Base-by-base conservation (phyloP, 2,797 vertebrate species). In the Echiichthys vipera region DNA sequence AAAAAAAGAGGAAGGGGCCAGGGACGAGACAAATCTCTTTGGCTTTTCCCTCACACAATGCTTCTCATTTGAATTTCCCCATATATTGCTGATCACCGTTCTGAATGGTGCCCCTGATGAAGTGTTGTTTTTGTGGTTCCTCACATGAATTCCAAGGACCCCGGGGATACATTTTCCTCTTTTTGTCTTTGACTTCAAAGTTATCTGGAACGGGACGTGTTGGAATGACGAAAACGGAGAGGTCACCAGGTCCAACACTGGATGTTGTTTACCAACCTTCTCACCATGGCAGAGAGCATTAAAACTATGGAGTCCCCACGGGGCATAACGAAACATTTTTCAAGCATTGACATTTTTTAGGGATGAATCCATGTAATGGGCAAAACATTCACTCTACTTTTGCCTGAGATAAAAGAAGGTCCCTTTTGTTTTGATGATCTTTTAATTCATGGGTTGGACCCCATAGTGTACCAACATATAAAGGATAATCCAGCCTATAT, bases 101-200 rank as follows among this genome's bases (percentile, higher is more conserved):
- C 83, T 94, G 90, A 91, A 92, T 89, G 91, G 91, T 79, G 75
- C 79, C 84, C 78, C 88, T 93, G 92, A 94, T 93, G 89, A 93
- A 94, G 93, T 92, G 90, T 89, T 91, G 87, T 91, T 91, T 93
- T 92, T 90, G 91, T 94, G 85, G 78, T 62, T 80, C 83, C 76
- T 85, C 75, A 49, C 85, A 83, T 78, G 83, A 90, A 92, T 92
- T 91, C 92, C 89, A 89, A 85, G 91, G 83, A 85, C 86, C 88
- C 89, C 77, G 27, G 85, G 91, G 92, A 92, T 88, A 88, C 89
- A 91, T 92, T 93, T 92, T 89, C 63, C 77, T 84, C 83, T 90
- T 91, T 92, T 94, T 93, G 93, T 94, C 92, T 92, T 90, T 86
- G 76, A 90, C 88, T 90, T 93, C 87, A 91, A 90, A 93, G 92